Percentiles rank a stretch among this genome's conserved stretches.
phyloP scores from a whole-genome alignment of 2,888 invertebrate species.

The Scelioninae gen. 2 region DNA sequence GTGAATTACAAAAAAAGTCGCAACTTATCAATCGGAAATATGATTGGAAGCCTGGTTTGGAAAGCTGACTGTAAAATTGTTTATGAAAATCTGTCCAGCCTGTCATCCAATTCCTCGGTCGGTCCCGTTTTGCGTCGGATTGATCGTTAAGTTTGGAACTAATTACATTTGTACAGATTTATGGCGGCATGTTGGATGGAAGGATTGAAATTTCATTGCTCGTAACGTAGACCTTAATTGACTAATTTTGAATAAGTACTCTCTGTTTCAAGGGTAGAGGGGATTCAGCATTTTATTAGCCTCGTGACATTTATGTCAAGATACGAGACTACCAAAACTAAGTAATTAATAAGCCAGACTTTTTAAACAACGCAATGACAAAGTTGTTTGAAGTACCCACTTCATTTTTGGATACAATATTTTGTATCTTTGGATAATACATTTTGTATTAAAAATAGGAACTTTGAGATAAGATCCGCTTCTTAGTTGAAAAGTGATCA shows the following conservation, averaged over 20 bases:
- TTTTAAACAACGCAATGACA: background rate
- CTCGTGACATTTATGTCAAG: background rate
- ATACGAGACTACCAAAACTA: background rate
- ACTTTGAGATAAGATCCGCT: too few species aligned
- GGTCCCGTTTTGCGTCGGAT: too few species aligned
- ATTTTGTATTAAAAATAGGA: too few species aligned
- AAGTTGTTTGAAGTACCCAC: too few species aligned
- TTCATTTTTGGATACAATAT: too few species aligned
- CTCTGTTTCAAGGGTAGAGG: background rate
- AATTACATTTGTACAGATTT: conserved; percentile 6
- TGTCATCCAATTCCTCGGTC: too few species aligned
- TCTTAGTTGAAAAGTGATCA: too few species aligned
- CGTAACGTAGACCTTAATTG: conserved; percentile 21
- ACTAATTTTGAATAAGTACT: conserved; percentile 12
- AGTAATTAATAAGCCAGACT: too few species aligned
- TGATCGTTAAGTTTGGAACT: background rate
- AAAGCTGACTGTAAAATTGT: too few species aligned
- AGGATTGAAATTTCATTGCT: conserved; percentile 23
- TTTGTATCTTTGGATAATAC: too few species aligned
- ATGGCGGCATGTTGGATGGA: background rate
- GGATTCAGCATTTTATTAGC: background rate
- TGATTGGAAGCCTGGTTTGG: background rate
- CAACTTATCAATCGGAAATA: conserved; percentile 28
- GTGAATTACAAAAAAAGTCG: conserved; percentile 41
- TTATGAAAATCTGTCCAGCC: too few species aligned